These are phyloP conservation scores for Chrysogorgia sp. DNA, from an alignment of 92 coral and sea anemone species.

Conservation along the genomic window DNA sequence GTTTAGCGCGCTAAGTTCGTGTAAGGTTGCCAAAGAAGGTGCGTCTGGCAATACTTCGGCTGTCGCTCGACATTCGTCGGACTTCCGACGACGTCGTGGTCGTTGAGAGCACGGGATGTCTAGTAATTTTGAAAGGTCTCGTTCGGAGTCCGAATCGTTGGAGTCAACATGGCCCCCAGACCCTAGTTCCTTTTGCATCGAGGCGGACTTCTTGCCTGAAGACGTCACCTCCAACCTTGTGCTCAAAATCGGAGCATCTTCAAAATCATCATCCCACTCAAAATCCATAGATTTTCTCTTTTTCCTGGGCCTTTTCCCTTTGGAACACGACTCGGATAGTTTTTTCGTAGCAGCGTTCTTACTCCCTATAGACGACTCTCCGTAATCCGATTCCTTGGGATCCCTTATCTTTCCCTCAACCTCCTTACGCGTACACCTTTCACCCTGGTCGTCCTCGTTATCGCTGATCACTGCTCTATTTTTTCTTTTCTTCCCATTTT, in stretches of 20 bases:
- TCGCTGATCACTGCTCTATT: conserved; percentile 49
- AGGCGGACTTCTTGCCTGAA: not conserved
- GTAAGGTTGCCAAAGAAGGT: conserved; percentile 30
- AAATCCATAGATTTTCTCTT: conserved; percentile 28
- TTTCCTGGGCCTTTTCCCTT: not conserved
- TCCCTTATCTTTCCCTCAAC: not conserved
- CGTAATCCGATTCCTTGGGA: not conserved
- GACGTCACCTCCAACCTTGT: conserved; percentile 4
- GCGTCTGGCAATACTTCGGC: conserved; percentile 29
- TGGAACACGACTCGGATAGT: not conserved
- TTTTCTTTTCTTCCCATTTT: conserved; percentile 38
- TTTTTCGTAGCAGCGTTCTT: not conserved
- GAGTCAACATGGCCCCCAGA: not conserved
- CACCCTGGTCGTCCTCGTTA: conserved; percentile 28
- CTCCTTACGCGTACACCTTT: not conserved
- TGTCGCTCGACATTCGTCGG: not conserved
- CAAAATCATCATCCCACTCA: conserved; percentile 71
- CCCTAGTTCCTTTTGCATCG: not conserved
- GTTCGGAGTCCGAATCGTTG: conserved; percentile 1
- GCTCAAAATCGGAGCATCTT: conserved; percentile 36
- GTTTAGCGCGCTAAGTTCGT: conserved; percentile 3
- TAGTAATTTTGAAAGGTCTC: conserved; percentile 19
- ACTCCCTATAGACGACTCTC: not conserved
- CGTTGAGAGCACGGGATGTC: conserved; percentile 44
- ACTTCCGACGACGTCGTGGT: not conserved